Base-by-base conservation (phyloP, 1,140 invertebrate species). In the Rhopalosiphum padi region DNA sequence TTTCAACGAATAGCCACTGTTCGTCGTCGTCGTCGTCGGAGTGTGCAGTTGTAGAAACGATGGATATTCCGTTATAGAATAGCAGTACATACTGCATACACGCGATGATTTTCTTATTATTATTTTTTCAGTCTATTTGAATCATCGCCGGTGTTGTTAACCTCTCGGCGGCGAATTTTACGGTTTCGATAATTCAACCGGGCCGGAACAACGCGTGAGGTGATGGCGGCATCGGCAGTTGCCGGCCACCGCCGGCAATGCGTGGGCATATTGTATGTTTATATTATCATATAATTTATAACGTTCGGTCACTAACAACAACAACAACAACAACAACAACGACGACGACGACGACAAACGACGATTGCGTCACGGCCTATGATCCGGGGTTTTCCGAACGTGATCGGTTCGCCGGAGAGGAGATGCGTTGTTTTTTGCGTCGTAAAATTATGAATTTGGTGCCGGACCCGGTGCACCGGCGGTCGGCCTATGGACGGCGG, bases 141-240 rank as follows among this genome's bases (percentile, higher is more conserved):
- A n/a, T 77, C 41, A 15, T 68, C 35, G n/a, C n/a, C 41, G 77
- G 60, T 77, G 91, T 92, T 83, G 51, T 85, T 85, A 92, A 92
- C 91, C 77, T 92, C 68, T 90, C 25, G 30, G 83, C 91, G 77
- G 91, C 91, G 46, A 92, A 92, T 92, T 92, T 83, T 92, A 92
- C 77, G 77, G 91, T 92, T 83, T 92, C n/a, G n/a, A 37, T 92
- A 92, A 85, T 23, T 55, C 91, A 92, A 92, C 83, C 91, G 41
- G 91, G 77, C 77, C 91, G 91, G 91, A 92, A 92, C 91, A 83
- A 23, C 89, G 53, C 46, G 46, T 18, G 37, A 22, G 37, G 89
- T 37, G 37, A 46, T 48, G 37, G 37, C 35, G 35, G 89, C 89
- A 30, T 53, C 89, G 53, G 55, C 89, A 48, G 68, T 48, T 68